Conservation (phyloP, 2,888 invertebrate species). For the Drosophila helvetica region DNA sequence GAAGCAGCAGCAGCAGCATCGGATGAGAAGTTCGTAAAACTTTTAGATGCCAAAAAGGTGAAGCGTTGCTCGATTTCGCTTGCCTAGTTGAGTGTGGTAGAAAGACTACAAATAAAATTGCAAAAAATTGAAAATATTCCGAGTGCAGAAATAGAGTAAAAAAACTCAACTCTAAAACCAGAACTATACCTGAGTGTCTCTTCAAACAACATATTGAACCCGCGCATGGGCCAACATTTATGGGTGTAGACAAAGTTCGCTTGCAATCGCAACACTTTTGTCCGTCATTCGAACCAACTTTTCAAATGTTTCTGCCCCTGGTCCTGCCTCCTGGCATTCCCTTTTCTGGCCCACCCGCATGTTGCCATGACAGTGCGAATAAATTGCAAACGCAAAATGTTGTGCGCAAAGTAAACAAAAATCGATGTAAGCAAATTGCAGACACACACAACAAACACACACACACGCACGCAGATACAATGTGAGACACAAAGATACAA, state of each 20-base stretch:
- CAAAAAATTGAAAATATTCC: neutral
- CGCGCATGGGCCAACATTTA: neutral
- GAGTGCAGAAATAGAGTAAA: neutral
- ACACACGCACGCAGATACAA: constrained; percentile 9
- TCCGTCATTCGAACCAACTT: constrained; percentile 30
- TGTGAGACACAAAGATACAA: constrained; percentile 41
- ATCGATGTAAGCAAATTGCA: constrained; percentile 36
- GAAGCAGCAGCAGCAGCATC: constrained; percentile 13
- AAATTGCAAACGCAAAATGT: constrained; percentile 49
- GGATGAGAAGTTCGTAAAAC: constrained; percentile 23
- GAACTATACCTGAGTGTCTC: neutral
- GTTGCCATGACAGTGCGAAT: constrained; percentile 56
- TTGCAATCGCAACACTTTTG: constrained; percentile 16
- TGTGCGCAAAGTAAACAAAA: constrained; percentile 52
- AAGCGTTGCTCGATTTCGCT: neutral
- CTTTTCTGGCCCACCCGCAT: constrained; percentile 30
- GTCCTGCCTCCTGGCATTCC: neutral
- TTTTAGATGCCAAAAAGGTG: constrained; percentile 1
- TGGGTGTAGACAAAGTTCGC: constrained; percentile 7
- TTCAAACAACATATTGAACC: neutral
- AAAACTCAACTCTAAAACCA: neutral
- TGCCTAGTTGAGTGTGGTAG: neutral
- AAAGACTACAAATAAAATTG: neutral
- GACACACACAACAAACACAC: neutral
- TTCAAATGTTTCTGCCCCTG: constrained; percentile 4